phyloP scores from a whole-genome alignment of 2,888 invertebrate genomes.

The Nesidiocoris tenuis region DNA sequence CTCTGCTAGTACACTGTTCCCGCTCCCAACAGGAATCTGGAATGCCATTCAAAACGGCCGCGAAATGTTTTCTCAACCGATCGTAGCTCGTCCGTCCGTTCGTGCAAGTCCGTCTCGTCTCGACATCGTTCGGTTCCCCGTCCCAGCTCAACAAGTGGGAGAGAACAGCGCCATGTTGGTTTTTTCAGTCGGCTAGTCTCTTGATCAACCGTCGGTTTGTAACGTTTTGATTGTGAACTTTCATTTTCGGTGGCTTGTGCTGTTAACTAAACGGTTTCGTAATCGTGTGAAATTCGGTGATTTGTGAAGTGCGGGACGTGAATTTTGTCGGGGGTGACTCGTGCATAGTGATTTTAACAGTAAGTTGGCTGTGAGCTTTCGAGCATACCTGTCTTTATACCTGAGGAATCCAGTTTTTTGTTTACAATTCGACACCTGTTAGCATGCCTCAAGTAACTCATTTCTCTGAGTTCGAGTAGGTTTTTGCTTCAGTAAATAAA shows the following conservation, averaged over 20 bases:
- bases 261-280: no score
- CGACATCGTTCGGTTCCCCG: conserved; percentile 35
- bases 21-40: neutral
- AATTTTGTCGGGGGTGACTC: no score
- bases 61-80: conserved; percentile 29
- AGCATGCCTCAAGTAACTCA: neutral
- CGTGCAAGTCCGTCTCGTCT: conserved; percentile 32
- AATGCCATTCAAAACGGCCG: conserved; percentile 35
- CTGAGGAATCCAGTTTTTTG: conserved; percentile 2
- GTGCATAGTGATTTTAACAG: neutral
- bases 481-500: no score
- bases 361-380: neutral
- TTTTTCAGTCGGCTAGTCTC: conserved; percentile 12
- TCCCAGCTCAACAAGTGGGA: conserved; percentile 49
- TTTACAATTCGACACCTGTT: conserved; percentile 37
- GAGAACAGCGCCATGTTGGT: conserved; percentile 49
- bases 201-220: neutral
- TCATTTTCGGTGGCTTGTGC: no score
- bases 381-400: neutral
- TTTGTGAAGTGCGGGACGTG: neutral
- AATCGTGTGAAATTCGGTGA: no score
- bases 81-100: conserved; percentile 13
- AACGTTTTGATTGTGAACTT: no score
- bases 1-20: neutral
- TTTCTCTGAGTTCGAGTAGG: no score